These are phyloP conservation scores for Rhopilema esculentum DNA, from an alignment of 30 jellyfish, hydroid and myxozoan species.

Conservation along the genomic window DNA sequence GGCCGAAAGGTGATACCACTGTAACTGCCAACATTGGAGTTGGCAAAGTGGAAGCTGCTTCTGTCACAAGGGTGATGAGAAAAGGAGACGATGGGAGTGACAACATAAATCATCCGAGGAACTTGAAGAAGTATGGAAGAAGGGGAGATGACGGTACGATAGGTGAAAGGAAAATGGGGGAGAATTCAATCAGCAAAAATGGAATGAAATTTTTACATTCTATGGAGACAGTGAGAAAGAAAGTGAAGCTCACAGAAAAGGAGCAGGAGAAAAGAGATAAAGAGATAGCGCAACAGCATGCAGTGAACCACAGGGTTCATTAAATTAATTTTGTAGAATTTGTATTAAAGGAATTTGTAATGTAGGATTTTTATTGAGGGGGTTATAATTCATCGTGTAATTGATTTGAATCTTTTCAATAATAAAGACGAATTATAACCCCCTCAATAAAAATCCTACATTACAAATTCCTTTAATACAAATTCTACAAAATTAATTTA, in stretches of 20 bases:
- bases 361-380: background rate
- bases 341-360: background rate
- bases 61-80: background rate
- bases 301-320: constrained; percentile 23
- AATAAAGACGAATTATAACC: background rate
- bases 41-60: background rate
- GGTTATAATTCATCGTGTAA: background rate
- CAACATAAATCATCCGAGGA: constrained; percentile 6
- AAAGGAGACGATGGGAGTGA: constrained; percentile 5
- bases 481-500: background rate
- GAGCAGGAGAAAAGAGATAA: constrained; percentile 26
- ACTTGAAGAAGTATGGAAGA: constrained; percentile 35
- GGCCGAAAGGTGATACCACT: background rate
- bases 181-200: background rate
- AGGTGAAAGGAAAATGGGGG: background rate
- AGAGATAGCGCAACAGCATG: constrained; percentile 11
- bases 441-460: background rate
- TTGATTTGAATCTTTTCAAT: background rate
- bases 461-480: background rate
- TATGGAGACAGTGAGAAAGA: constrained; percentile 41
- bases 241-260: background rate
- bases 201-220: background rate
- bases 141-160: constrained; percentile 61
- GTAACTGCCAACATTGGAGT: background rate
- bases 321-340: background rate